Base-by-base conservation (phyloP, 2,888 invertebrate species). In the Pristionchus maxplancki region DNA sequence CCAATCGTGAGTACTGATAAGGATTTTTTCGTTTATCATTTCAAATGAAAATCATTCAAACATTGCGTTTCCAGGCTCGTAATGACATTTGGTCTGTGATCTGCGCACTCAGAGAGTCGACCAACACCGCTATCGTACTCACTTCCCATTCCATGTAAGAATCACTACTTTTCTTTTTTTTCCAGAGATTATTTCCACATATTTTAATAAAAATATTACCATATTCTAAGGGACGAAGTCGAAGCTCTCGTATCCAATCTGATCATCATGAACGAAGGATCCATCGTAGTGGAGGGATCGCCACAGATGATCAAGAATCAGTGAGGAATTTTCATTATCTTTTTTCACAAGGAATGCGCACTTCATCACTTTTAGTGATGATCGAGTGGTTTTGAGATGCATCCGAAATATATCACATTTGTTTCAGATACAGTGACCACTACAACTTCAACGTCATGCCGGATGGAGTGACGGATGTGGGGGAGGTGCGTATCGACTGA, bases 61-160 rank as follows among this genome's bases (percentile, higher is more conserved):
- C n/a, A n/a, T n/a, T n/a, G n/a, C n/a, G n/a, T n/a, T n/a, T n/a
- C n/a, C 50, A 91, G 89, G 96, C 97, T 0, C 96, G 97, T 91
- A 93, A 96, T 78, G 96, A 96, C 93, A 94, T 96, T 58, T 96
- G 96, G 92, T 89, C 89, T 64, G 84, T 92, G 53, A 71, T 92
- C 28, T 84, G 90, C 15, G 91, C 90, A 58, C 89, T 90, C 20
- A 34, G 91, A 48, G 90, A 91, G 4, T 74, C 44, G 0, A 81
- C 89, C n/a, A 62, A 89, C 24, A 89, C 89, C 1, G 91, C 95
- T 34, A 95, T 95, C 50, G 94, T 96, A 20, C 94, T 96, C n/a
- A 96, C 95, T 9, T 95, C 96, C 5, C 95, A 96, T 93, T 95
- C 90, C 74, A 94, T 94, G 94, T 87, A 9, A 28, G 82, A 31